Evolutionary conservation across 2,113 vertebrate species (phyloP), one percentile per base, ranked within the genome.

Genomic region (Seriola quinqueradiata): DNA sequence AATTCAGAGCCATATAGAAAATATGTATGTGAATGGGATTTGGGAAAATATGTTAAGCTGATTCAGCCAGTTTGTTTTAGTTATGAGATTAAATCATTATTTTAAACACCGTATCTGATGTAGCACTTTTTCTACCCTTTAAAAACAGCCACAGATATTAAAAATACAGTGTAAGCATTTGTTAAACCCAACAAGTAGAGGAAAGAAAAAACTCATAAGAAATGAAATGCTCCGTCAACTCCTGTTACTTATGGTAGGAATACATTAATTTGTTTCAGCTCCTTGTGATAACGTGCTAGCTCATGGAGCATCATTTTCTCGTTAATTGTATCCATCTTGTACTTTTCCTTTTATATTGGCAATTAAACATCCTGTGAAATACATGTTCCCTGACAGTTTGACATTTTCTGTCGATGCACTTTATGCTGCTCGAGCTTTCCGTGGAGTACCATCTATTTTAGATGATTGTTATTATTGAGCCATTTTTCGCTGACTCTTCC

Each of bases 401-500:
- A 85, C 79, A 86, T 91, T 86, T 88, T 79, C 74, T 52, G 74
- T 81, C 34, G 5, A 75, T 81, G 66, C 73, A 67, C 58, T 84
- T 82, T 84, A 67, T 76, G 70, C 54, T 9, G 28, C 70, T 83
- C 70, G 32, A 60, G 59, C 74, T 70, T 79, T 82, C 82, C 79
- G 52, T 57, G 67, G 61, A 81, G 50, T 44, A 60, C 77, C 79
- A 74, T 88, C 79, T 82, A 84, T 88, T 89, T 90, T 73, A 60
- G 75, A 91, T 89, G 66, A 87, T 77, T 77, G 61, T 86, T 84
- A 40, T 83, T 82, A 89, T 77, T 11, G 16, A 82, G 73, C 38
- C 12, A 46, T 77, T 86, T 87, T 88, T 82, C 68, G 81, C 90
- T 89, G 87, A 93, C 80, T 89, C 60, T n/a, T 84, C 75, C 58